These are phyloP conservation scores for Agonopterix arenella DNA, from an alignment of 2,888 invertebrate species.

Conservation along the genomic window DNA sequence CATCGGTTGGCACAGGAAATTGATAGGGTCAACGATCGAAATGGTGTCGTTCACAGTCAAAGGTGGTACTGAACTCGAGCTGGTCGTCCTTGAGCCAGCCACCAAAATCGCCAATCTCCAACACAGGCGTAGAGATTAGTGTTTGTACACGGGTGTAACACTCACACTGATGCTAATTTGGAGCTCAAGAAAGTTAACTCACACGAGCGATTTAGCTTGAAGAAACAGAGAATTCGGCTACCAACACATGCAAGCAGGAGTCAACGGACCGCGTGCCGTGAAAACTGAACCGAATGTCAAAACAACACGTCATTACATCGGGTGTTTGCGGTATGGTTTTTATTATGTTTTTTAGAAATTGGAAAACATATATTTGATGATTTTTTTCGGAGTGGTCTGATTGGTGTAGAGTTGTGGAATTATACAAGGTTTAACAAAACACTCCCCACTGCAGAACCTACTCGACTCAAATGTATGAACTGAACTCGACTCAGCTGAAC, in stretches of 20 bases:
- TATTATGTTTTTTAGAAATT: no score
- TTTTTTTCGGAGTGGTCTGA: no score
- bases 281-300: constrained; percentile 29
- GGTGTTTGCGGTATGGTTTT: no score
- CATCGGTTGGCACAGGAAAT: constrained; percentile 61
- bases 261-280: constrained; percentile 39
- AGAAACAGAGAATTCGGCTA: constrained; percentile 22
- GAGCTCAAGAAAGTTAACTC: constrained; percentile 35
- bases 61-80: constrained; percentile 69
- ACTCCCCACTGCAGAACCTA: no score
- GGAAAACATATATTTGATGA: no score
- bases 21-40: constrained; percentile 64
- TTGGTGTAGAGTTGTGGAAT: no score
- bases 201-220: constrained; percentile 22
- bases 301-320: constrained; percentile 15
- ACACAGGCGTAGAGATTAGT: constrained; percentile 22
- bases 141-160: background rate
- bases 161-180: constrained; percentile 12
- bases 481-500: no score
- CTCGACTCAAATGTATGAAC: no score
- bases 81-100: constrained; percentile 64
- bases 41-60: constrained; percentile 68
- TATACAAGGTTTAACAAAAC: no score
- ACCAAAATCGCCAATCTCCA: constrained; percentile 59
- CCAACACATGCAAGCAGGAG: constrained; percentile 30